Conservation (phyloP, 2,797 vertebrate genomes). For the Synanceia verrucosa region DNA sequence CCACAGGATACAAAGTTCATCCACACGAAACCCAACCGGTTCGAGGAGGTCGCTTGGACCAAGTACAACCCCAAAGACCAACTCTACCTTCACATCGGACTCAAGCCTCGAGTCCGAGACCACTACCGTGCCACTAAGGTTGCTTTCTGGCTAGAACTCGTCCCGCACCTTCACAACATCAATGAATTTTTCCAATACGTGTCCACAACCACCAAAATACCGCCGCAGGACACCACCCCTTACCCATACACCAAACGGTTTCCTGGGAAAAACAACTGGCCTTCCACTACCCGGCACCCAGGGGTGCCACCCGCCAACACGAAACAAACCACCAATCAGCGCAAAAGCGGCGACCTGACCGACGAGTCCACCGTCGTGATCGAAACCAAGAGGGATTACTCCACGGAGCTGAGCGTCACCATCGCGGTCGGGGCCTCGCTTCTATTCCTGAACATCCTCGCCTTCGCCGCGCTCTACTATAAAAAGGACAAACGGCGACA, state of each 20-base stretch:
- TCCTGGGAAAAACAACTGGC: constrained; percentile 90
- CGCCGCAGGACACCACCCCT: constrained; percentile 93
- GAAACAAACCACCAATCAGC: constrained; percentile 90
- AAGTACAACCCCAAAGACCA: constrained; percentile 99
- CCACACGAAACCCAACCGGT: constrained; percentile 96
- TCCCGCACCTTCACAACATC: constrained; percentile 95
- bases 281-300: constrained; percentile 94
- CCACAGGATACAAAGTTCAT: constrained; percentile 99
- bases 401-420: constrained; percentile 93
- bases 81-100: constrained; percentile 94
- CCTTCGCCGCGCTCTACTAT: constrained; percentile 95
- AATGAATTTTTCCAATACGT: constrained; percentile 97
- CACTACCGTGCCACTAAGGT: constrained; percentile 97
- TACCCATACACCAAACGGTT: constrained; percentile 93
- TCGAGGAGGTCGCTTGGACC: constrained; percentile 97
- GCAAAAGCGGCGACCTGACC: constrained; percentile 78
- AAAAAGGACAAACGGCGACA: constrained; percentile 96
- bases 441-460: constrained; percentile 95
- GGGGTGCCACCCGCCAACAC: constrained; percentile 90
- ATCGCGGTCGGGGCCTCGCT: constrained; percentile 94
- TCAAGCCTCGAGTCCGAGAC: constrained; percentile 94
- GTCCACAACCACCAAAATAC: constrained; percentile 95
- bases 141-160: constrained; percentile 95
- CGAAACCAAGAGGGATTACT: constrained; percentile 94
- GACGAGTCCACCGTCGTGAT: constrained; percentile 91